Evolutionary conservation across 2,888 invertebrate genomes (phyloP).

Genomic region (Spilosoma lubricipeda): DNA sequence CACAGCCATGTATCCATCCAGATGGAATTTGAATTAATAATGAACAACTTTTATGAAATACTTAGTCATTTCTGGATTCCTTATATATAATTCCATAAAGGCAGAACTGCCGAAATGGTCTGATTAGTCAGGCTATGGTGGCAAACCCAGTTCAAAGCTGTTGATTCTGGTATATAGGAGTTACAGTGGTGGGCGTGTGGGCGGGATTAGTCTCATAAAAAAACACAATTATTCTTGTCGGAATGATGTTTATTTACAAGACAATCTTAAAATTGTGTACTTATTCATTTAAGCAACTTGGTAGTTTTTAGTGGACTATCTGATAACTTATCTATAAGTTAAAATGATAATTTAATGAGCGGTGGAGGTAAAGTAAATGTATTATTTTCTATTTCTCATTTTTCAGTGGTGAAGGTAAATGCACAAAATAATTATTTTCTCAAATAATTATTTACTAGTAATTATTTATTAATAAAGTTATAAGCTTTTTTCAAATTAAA

Average conservation of each 20-base stretch:
- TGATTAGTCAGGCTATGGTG: not conserved
- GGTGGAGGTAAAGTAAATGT: not conserved
- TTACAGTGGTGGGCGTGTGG: too few relatives aligned
- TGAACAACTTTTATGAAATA: too few relatives aligned
- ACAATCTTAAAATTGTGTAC: not conserved
- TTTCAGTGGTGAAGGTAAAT: constrained; percentile 6
- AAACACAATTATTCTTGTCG: not conserved
- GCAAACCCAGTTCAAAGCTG: not conserved
- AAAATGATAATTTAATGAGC: not conserved
- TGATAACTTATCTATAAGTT: not conserved
- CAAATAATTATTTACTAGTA: not conserved
- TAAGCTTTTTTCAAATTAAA: not conserved
- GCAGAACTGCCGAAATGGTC: too few relatives aligned
- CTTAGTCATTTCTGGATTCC: too few relatives aligned
- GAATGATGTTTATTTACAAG: not conserved
- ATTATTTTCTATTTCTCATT: not conserved
- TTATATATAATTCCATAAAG: too few relatives aligned
- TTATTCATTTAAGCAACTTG: not conserved
- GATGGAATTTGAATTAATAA: too few relatives aligned
- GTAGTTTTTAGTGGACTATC: not conserved
- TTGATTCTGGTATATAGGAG: too few relatives aligned
- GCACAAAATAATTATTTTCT: not conserved
- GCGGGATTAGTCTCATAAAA: too few relatives aligned
- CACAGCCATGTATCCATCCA: too few relatives aligned
- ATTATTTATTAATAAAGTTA: not conserved